phyloP scores from a whole-genome alignment of 2,888 invertebrate species.

The Drosophila quinaria region DNA sequence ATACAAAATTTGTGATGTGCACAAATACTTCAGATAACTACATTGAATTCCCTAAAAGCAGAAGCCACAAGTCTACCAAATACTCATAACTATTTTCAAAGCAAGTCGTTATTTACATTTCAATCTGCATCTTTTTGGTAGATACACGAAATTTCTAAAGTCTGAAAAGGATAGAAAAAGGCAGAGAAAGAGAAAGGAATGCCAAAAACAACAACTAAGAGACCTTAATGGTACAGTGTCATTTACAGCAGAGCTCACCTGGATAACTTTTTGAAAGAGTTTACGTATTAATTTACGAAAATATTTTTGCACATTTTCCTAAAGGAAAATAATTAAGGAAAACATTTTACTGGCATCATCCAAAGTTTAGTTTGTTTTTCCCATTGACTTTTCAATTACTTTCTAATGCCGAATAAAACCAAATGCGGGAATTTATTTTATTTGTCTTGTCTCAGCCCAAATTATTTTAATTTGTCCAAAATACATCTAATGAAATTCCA shows the following conservation, averaged over 20 bases:
- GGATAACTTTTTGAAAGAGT: conserved; percentile 28
- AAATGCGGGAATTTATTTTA: conserved; percentile 14
- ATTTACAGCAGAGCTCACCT: conserved; percentile 37
- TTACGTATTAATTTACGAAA: conserved; percentile 39
- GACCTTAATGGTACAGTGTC: conserved; percentile 30
- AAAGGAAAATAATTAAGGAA: conserved; percentile 64
- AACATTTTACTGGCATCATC: conserved; percentile 47
- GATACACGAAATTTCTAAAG: not conserved
- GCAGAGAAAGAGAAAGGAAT: not conserved
- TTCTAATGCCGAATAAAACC: not conserved
- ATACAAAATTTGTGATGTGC: not conserved
- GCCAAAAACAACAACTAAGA: conserved; percentile 11
- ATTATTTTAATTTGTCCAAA: conserved; percentile 14
- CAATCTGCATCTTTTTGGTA: conserved; percentile 39
- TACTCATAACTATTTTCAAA: conserved; percentile 24
- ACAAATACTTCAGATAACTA: conserved; percentile 20
- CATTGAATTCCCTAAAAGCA: conserved; percentile 36
- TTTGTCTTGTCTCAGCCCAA: conserved; percentile 11
- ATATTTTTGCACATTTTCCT: conserved; percentile 43
- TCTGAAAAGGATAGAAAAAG: not conserved
- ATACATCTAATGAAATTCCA: conserved; percentile 43
- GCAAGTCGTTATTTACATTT: conserved; percentile 41
- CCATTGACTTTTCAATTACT: conserved; percentile 10
- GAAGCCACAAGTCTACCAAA: conserved; percentile 47
- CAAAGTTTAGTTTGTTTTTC: conserved; percentile 2